phyloP scores from a whole-genome alignment of 2,888 invertebrate species.

The Eudasyphora cyanicolor region DNA sequence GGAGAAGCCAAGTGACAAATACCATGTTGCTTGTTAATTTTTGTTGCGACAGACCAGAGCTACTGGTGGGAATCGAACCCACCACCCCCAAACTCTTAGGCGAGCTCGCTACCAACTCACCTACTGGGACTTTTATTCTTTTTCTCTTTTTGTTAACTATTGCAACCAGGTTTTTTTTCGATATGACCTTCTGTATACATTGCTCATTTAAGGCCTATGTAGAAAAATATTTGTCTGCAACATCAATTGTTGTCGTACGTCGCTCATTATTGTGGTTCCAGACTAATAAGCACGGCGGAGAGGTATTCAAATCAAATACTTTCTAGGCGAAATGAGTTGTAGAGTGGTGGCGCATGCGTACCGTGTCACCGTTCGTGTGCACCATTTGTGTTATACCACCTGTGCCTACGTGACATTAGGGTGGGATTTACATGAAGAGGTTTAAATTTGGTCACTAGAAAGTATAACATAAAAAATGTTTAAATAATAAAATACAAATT shows the following conservation, averaged over 20 bases:
- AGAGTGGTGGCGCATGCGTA: slow-evolving; percentile 15
- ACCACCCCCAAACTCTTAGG: too few species aligned
- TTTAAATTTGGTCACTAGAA: too few species aligned
- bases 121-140: too few species aligned
- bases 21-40: too few species aligned
- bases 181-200: background rate
- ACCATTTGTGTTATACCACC: background rate
- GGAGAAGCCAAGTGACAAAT: too few species aligned
- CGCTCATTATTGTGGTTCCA: slow-evolving; percentile 50
- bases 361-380: background rate
- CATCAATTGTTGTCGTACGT: background rate
- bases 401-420: background rate
- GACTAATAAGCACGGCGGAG: slow-evolving; percentile 44
- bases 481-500: too few species aligned
- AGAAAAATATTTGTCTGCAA: background rate
- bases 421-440: background rate
- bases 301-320: slow-evolving; percentile 11
- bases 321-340: background rate
- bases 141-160: too few species aligned
- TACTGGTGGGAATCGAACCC: too few species aligned
- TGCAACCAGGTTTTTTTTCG: too few species aligned
- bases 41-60: too few species aligned
- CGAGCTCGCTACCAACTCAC: too few species aligned
- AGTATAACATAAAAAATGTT: too few species aligned
- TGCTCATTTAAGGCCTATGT: background rate